phyloP scores from a whole-genome alignment of 2,113 vertebrate genomes.

The Tragelaphus imberbis region DNA sequence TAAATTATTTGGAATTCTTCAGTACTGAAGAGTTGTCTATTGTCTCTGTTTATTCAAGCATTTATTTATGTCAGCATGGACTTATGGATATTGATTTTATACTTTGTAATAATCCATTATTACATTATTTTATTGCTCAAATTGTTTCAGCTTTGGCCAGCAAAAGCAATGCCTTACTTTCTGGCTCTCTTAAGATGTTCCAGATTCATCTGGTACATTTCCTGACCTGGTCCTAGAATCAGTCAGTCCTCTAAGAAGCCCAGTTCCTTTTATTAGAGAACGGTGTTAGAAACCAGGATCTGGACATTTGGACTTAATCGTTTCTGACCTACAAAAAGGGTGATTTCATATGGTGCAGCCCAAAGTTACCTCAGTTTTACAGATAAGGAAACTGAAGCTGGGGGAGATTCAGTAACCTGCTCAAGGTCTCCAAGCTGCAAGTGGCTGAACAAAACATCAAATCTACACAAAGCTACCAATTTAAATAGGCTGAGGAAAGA shows the following conservation, averaged over 20 bases:
- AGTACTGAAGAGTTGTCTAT: neutral
- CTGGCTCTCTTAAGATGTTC: neutral
- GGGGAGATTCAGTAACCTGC: neutral
- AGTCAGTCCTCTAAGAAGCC: neutral
- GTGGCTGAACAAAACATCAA: neutral
- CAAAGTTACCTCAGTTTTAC: neutral
- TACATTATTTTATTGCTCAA: neutral
- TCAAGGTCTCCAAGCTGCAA: neutral
- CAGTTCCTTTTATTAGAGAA: slow-evolving; percentile 1
- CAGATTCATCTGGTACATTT: neutral
- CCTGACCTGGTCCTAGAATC: neutral
- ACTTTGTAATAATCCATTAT: neutral
- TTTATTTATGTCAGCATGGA: neutral
- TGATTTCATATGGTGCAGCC: neutral
- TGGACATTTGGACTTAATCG: neutral
- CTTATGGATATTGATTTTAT: neutral
- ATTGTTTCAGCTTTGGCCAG: neutral
- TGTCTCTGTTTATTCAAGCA: neutral
- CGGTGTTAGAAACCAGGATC: neutral
- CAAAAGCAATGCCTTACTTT: neutral
- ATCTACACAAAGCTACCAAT: neutral
- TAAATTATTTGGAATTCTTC: neutral
- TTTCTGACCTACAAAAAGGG: neutral
- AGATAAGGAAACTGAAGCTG: neutral
- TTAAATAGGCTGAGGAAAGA: neutral